Percentiles rank a stretch among this genome's conserved stretches.
Conservation (phyloP, 2,797 vertebrate genomes). For the Nyctibius grandis region DNA sequence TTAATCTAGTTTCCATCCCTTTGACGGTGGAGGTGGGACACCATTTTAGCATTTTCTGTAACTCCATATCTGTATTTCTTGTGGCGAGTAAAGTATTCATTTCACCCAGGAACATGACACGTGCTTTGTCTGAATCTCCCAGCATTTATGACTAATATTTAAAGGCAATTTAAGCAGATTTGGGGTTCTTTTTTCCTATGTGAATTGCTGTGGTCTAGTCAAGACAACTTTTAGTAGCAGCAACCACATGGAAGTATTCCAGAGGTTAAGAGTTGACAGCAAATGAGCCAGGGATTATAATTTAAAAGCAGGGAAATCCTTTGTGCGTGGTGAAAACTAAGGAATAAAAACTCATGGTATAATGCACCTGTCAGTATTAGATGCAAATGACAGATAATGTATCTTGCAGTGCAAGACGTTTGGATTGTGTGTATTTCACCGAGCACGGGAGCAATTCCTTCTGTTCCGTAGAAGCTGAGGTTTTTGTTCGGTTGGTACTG, state of each 20-base stretch:
- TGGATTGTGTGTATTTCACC: neutral
- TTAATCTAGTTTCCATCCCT: neutral
- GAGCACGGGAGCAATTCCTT: neutral
- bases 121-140: neutral
- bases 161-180: neutral
- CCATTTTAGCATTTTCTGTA: neutral
- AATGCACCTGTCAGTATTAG: neutral
- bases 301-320: neutral
- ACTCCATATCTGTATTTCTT: neutral
- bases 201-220: neutral
- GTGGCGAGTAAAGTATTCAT: neutral
- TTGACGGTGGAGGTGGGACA: neutral
- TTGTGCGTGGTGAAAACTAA: neutral
- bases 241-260: neutral
- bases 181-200: neutral
- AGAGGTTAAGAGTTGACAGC: neutral
- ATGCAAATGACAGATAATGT: neutral
- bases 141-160: neutral
- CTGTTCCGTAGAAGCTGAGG: neutral
- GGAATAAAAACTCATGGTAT: neutral
- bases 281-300: neutral
- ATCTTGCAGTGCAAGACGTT: neutral
- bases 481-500: neutral
- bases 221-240: neutral
- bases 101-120: neutral